Conservation (phyloP, 1,140 invertebrate species). For the Heliothis virescens region DNA sequence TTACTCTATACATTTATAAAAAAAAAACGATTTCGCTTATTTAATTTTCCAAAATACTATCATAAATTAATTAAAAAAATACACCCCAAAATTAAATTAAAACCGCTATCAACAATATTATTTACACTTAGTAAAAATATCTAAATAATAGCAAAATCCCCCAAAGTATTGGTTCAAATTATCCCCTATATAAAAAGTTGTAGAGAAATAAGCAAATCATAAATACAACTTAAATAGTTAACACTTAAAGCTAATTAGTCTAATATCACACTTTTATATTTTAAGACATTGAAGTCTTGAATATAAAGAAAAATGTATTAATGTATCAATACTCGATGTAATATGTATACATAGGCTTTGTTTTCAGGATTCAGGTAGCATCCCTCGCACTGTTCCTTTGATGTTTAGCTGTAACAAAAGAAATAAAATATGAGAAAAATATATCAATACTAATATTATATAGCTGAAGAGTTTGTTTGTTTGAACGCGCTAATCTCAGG, state of each 20-base stretch:
- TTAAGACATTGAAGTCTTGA: conserved; percentile 38
- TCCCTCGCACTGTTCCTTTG: conserved; percentile 80
- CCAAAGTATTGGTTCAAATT: background rate
- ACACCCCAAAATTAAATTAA: conserved; percentile 21
- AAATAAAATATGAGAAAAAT: conserved; percentile 22
- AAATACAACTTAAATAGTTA: conserved; percentile 67
- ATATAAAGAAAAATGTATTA: conserved; percentile 38
- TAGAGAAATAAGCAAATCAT: conserved; percentile 40
- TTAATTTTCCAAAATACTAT: background rate
- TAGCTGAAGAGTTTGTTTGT: no score
- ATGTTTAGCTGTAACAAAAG: conserved; percentile 83
- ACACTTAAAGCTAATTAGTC: conserved; percentile 71
- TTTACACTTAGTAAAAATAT: conserved; percentile 17
- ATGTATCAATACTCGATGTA: conserved; percentile 39
- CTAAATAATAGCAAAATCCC: background rate
- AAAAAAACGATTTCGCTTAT: background rate
- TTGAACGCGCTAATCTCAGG: no score
- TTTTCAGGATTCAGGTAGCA: conserved; percentile 68
- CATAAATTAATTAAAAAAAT: conserved; percentile 16
- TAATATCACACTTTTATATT: conserved; percentile 83
- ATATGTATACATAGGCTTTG: background rate
- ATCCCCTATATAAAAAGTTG: conserved; percentile 12
- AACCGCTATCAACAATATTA: background rate
- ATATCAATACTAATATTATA: no score
- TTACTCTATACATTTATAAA: background rate